phyloP scores from a whole-genome alignment of 2,113 vertebrate species.

The Brachirus orientalis region DNA sequence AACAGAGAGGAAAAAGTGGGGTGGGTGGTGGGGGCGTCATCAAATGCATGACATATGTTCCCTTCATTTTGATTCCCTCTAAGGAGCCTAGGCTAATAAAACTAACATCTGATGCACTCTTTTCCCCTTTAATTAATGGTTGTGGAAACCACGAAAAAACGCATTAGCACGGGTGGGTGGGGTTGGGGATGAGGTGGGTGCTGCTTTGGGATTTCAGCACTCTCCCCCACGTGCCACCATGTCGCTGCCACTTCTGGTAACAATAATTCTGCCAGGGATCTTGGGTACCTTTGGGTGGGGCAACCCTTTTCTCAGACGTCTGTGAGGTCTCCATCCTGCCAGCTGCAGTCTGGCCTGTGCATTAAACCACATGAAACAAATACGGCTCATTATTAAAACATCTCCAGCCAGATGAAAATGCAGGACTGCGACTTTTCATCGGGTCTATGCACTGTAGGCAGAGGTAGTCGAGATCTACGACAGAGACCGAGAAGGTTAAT shows the following conservation, averaged over 20 bases:
- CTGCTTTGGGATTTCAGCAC: constrained; percentile 38
- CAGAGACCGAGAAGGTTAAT: constrained; percentile 24
- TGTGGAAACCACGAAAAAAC: constrained; percentile 69
- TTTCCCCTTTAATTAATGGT: constrained; percentile 79
- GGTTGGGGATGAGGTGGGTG: constrained; percentile 29
- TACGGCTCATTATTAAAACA: constrained; percentile 65
- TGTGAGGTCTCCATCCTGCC: constrained; percentile 74
- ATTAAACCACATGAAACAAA: constrained; percentile 85
- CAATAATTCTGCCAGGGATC: constrained; percentile 63
- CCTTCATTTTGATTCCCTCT: constrained; percentile 80
- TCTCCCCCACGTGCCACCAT: constrained; percentile 57
- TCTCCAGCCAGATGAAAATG: constrained; percentile 46
- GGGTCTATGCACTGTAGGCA: background rate
- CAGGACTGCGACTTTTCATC: constrained; percentile 12
- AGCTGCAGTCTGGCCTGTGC: constrained; percentile 69
- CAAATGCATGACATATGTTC: constrained; percentile 82
- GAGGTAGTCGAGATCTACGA: constrained; percentile 21
- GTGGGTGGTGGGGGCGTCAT: constrained; percentile 55
- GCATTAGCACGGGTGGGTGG: constrained; percentile 50
- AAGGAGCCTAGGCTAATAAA: constrained; percentile 80
- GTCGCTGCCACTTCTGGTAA: constrained; percentile 58
- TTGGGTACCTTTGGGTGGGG: constrained; percentile 66
- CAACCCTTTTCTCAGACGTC: constrained; percentile 43
- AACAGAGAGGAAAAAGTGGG: constrained; percentile 30
- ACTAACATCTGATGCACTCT: constrained; percentile 81